Percentiles rank a stretch among this genome's conserved stretches.
These are phyloP conservation scores for Eupsittula cactorum DNA, from an alignment of 2,113 vertebrate species.

Conservation along the genomic window DNA sequence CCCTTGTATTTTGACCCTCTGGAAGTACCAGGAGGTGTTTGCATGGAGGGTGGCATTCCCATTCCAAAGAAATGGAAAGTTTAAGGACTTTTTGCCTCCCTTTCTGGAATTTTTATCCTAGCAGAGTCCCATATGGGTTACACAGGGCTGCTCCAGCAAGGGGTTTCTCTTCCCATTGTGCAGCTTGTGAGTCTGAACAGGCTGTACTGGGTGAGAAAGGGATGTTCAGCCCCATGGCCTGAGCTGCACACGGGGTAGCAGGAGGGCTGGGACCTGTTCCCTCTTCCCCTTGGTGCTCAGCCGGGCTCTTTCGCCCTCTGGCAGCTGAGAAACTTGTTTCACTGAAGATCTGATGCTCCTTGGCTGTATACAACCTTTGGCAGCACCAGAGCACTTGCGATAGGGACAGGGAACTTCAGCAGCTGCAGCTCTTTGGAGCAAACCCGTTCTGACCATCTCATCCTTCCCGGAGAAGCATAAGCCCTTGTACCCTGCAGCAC, in stretches of 20 bases:
- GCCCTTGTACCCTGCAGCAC: not conserved
- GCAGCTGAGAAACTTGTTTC: not conserved
- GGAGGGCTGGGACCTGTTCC: not conserved
- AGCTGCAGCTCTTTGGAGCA: not conserved
- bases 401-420: not conserved
- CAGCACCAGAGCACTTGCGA: not conserved
- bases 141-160: not conserved
- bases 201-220: not conserved
- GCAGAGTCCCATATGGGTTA: not conserved
- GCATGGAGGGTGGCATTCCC: not conserved
- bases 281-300: not conserved
- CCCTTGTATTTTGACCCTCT: not conserved
- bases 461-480: not conserved
- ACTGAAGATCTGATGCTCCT: not conserved
- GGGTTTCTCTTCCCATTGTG: accelerated
- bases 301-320: not conserved
- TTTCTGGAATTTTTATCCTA: not conserved
- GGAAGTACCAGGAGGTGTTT: not conserved
- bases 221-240: not conserved
- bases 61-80: not conserved
- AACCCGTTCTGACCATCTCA: not conserved
- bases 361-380: no score
- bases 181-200: not conserved
- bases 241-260: not conserved
- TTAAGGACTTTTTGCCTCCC: not conserved